phyloP scores from a whole-genome alignment of 2,888 invertebrate genomes.

The Calameuta filiformis region DNA sequence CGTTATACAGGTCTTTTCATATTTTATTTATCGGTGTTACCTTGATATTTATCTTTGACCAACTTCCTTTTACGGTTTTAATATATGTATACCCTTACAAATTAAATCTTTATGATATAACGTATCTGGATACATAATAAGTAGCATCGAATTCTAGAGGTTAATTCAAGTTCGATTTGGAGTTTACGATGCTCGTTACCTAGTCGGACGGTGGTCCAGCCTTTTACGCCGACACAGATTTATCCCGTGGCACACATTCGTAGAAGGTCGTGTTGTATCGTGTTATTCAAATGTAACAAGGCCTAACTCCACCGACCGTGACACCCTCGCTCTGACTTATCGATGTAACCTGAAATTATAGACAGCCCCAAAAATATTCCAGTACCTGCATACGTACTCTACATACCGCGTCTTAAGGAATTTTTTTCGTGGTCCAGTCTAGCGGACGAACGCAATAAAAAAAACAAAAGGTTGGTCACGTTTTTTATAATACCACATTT shows the following conservation, averaged over 20 bases:
- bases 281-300: slow-evolving; percentile 63
- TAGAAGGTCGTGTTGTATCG: slow-evolving; percentile 54
- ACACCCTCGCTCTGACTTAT: slow-evolving; percentile 42
- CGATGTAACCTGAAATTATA: slow-evolving; percentile 36
- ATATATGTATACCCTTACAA: background rate
- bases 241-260: slow-evolving; percentile 51
- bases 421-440: background rate
- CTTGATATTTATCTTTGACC: background rate
- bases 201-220: slow-evolving; percentile 47
- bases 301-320: slow-evolving; percentile 20
- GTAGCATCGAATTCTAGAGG: slow-evolving; percentile 3
- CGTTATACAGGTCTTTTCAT: background rate
- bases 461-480: background rate
- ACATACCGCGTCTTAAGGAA: background rate
- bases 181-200: slow-evolving; percentile 44
- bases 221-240: slow-evolving; percentile 39
- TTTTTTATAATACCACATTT: background rate
- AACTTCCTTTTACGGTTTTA: background rate
- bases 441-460: background rate
- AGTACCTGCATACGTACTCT: background rate
- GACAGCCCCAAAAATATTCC: background rate
- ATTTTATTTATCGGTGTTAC: background rate
- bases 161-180: slow-evolving; percentile 47
- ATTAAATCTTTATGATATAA: background rate
- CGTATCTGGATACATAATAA: background rate